These are phyloP conservation scores for Leucophenga maculata DNA, from an alignment of 2,888 invertebrate genomes.

Conservation along the genomic window DNA sequence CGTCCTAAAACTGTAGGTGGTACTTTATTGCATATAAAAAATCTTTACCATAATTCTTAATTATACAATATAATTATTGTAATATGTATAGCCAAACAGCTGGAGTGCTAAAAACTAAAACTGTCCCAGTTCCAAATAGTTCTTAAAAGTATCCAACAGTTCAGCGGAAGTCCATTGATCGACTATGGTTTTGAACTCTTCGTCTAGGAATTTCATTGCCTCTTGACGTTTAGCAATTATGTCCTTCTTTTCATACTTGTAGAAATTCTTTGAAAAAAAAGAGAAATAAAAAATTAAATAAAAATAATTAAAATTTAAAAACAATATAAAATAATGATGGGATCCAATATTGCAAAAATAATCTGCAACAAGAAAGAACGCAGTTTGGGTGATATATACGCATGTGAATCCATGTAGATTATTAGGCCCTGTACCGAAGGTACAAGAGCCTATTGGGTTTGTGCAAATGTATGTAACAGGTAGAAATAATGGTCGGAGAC, in stretches of 20 bases:
- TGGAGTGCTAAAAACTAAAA: slow-evolving; percentile 37
- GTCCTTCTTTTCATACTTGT: slow-evolving; percentile 45
- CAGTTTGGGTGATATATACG: too few relatives aligned
- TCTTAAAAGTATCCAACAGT: slow-evolving; percentile 68
- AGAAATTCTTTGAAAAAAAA: slow-evolving; percentile 65
- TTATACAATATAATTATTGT: neutral
- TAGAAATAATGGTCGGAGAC: too few relatives aligned
- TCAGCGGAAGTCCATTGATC: slow-evolving; percentile 68
- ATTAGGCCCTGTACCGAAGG: too few relatives aligned
- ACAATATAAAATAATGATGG: neutral
- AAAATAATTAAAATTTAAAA: neutral
- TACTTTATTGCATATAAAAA: neutral
- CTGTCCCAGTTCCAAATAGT: slow-evolving; percentile 56
- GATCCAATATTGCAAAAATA: too few relatives aligned
- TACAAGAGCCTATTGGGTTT: too few relatives aligned
- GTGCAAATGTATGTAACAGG: too few relatives aligned
- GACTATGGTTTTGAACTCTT: slow-evolving; percentile 67
- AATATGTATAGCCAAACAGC: neutral
- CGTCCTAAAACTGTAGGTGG: neutral
- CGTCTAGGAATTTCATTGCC: slow-evolving; percentile 58
- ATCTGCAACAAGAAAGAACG: too few relatives aligned
- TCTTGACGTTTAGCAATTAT: slow-evolving; percentile 48
- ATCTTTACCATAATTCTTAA: too few relatives aligned
- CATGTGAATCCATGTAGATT: too few relatives aligned
- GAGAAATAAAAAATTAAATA: slow-evolving; percentile 12